phyloP scores from a whole-genome alignment of 2,797 vertebrate genomes.

The Philypnodon macrostomus region DNA sequence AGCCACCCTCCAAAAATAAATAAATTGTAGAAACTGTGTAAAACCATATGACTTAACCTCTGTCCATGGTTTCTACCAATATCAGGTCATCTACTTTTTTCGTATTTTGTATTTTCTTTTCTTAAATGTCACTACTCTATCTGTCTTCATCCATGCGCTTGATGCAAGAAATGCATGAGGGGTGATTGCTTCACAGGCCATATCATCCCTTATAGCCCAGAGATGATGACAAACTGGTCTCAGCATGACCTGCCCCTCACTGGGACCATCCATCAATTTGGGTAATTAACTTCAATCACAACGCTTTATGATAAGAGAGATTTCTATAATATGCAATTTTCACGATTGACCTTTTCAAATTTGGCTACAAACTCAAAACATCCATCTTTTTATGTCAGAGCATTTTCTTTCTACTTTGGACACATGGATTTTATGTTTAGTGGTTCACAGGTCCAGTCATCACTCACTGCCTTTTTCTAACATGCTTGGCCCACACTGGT shows the following conservation, averaged over 20 bases:
- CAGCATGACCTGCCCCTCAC: slow-evolving; percentile 15
- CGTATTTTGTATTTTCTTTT: slow-evolving; percentile 3
- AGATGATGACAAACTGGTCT: slow-evolving; percentile 59
- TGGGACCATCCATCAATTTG: slow-evolving; percentile 45
- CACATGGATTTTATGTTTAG: slow-evolving; percentile 32
- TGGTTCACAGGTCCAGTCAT: slow-evolving; percentile 35
- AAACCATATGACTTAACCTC: neutral
- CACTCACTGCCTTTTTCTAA: slow-evolving; percentile 31
- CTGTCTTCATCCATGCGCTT: slow-evolving; percentile 27
- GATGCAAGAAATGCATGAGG: slow-evolving; percentile 35
- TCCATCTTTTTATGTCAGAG: neutral
- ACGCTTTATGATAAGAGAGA: slow-evolving; percentile 20
- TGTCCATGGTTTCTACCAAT: neutral
- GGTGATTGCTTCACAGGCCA: slow-evolving; percentile 44
- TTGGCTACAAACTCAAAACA: neutral
- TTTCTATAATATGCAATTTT: slow-evolving; percentile 8
- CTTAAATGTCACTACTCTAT: slow-evolving; percentile 11
- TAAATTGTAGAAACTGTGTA: neutral
- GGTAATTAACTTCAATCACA: slow-evolving; percentile 39
- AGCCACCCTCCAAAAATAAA: no score
- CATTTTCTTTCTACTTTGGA: slow-evolving; percentile 12
- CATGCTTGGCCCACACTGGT: slow-evolving; percentile 19
- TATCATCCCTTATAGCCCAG: slow-evolving; percentile 25
- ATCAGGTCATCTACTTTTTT: no score
- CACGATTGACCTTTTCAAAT: neutral